Evolutionary conservation across 2,888 invertebrate genomes (phyloP), one percentile per base, ranked within the genome.

Genomic region (Cryptocephalus primarius): DNA sequence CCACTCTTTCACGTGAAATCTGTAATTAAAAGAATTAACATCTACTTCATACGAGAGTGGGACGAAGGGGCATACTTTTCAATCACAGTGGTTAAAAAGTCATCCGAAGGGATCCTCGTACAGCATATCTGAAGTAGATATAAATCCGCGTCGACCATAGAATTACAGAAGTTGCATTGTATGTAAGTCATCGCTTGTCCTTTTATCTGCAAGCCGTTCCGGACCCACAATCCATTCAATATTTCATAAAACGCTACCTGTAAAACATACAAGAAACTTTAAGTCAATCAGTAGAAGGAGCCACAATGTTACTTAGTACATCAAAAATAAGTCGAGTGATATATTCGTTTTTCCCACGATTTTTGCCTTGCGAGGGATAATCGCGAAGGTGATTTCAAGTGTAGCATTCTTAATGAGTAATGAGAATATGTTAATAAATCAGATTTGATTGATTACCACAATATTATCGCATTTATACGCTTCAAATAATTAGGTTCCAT

Each of bases 181-280:
- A 95, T 91, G 72, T 97, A 97, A 12, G 95, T 94, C 94, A 95
- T 95, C 33, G 94, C 94, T 72, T 97, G 96, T n/a, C 95, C 95
- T 70, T 91, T 92, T 64, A 97, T 95, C 75, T 95, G 95, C 9
- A 94, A 76, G 0, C 96, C 97, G 72, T 96, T 97, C 53, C 96
- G 82, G 44, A 94, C 92, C 96, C 96, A 97, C 64, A 95, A 79
- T 8, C 91, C 91, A 50, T 88, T 86, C 49, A 93, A 76, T 61
- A 97, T 93, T 78, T 96, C 96, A 69, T 94, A 89, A 71, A 93
- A 92, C 10, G 91, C 85, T 50, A 92, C 91, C 91, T 95, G 75
- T 8, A 71, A 70, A 56, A 51, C 53, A 52, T 43, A 46, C 31
- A 40, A 80, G 1, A 40, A 40, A 40, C 4, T 2, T 22, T 4